Conservation (phyloP, 2,797 vertebrate genomes). For the Scarus forsteni region DNA sequence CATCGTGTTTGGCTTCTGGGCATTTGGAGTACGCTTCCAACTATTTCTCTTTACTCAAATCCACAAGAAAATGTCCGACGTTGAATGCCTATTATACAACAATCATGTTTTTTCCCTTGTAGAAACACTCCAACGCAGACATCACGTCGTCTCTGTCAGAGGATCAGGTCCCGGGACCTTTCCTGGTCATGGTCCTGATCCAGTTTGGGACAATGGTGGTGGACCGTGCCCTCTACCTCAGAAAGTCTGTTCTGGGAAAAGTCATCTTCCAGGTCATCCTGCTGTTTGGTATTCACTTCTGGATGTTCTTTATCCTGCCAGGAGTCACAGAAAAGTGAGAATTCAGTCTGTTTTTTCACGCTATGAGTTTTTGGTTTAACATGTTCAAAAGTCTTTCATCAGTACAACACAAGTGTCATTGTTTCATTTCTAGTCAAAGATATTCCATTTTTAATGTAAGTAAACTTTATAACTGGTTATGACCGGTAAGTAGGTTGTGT, state of each 20-base stretch:
- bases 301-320: constrained; percentile 99
- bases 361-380: too few relatives aligned
- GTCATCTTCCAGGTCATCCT: constrained; percentile 98
- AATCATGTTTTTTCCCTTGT: constrained; percentile 6
- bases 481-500: too few relatives aligned
- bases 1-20: constrained; percentile 98
- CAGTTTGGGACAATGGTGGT: constrained; percentile 99
- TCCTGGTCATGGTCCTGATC: constrained; percentile 98
- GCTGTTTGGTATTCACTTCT: constrained; percentile 98
- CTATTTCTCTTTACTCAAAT: not conserved
- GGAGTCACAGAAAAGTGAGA: constrained; percentile 93
- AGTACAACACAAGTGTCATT: too few relatives aligned
- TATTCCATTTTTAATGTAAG: too few relatives aligned
- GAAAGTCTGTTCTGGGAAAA: constrained; percentile 97
- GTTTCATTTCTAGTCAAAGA: too few relatives aligned
- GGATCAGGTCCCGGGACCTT: constrained; percentile 95
- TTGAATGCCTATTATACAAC: too few relatives aligned
- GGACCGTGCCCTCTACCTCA: constrained; percentile 96
- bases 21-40: constrained; percentile 92
- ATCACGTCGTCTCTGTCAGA: constrained; percentile 97
- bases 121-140: constrained; percentile 98
- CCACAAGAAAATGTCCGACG: not conserved
- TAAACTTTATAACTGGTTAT: too few relatives aligned
- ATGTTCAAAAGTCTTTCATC: too few relatives aligned
- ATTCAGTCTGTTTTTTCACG: not conserved